Conservation (phyloP, 2,888 invertebrate species). For the Cryptosula pallasiana region DNA sequence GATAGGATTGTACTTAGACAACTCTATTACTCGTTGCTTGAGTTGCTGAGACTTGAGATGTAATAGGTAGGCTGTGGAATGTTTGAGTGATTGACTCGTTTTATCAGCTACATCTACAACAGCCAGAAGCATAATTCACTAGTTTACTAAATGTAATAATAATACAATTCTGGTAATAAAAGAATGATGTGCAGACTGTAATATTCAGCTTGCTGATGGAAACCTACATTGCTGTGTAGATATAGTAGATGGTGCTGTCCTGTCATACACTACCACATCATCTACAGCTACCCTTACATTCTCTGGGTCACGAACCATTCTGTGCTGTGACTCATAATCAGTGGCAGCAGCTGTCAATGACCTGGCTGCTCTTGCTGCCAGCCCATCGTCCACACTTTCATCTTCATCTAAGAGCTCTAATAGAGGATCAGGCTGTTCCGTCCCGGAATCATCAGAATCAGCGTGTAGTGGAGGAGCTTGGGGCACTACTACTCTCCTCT, state of each 20-base stretch:
- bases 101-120: not conserved
- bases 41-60: not conserved
- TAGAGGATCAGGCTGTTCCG: slow-evolving; percentile 71
- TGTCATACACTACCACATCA: too few relatives aligned
- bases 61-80: not conserved
- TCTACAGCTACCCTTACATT: too few relatives aligned
- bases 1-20: not conserved
- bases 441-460: slow-evolving; percentile 88
- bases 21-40: not conserved
- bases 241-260: too few relatives aligned
- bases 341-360: too few relatives aligned
- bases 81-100: not conserved
- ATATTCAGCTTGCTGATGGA: slow-evolving; percentile 27
- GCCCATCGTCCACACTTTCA: slow-evolving; percentile 30
- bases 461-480: too few relatives aligned
- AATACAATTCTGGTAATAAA: too few relatives aligned
- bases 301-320: too few relatives aligned
- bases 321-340: too few relatives aligned
- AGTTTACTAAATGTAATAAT: too few relatives aligned
- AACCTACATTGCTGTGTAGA: too few relatives aligned
- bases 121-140: too few relatives aligned
- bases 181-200: slow-evolving; percentile 58
- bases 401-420: slow-evolving; percentile 59
- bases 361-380: slow-evolving; percentile 27
- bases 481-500: too few relatives aligned